phyloP scores from a whole-genome alignment of 1,140 invertebrate species.

The Drosophila fuyamai region DNA sequence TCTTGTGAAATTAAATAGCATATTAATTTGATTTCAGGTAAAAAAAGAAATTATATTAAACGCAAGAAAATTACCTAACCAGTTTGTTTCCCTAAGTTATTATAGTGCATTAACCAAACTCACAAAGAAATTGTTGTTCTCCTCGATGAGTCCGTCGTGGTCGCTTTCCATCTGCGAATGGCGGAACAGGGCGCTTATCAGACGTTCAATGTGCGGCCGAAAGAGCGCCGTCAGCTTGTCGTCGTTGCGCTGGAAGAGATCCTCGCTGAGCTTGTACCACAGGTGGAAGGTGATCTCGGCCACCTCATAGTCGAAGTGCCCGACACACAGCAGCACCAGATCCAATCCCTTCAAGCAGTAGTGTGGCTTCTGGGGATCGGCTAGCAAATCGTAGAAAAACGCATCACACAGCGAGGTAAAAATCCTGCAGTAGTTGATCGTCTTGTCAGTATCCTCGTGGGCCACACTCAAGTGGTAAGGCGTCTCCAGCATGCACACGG shows the following conservation, averaged over 20 bases:
- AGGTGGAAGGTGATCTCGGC: slow-evolving; percentile 98
- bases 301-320: slow-evolving; percentile 99
- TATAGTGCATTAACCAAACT: slow-evolving; percentile 12
- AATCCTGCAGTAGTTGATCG: slow-evolving; percentile 96
- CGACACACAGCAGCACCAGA: slow-evolving; percentile 95
- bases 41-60: background rate
- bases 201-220: slow-evolving; percentile 94
- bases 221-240: slow-evolving; percentile 92
- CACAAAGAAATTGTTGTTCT: slow-evolving; percentile 91
- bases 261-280: slow-evolving; percentile 98
- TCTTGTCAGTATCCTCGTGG: slow-evolving; percentile 95
- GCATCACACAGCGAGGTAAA: slow-evolving; percentile 98
- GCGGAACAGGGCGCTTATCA: slow-evolving; percentile 92
- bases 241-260: slow-evolving; percentile 94
- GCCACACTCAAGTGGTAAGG: slow-evolving; percentile 96
- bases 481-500: slow-evolving; percentile 92
- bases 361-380: slow-evolving; percentile 87
- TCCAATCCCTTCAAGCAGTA: slow-evolving; percentile 95
- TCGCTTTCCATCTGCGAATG: slow-evolving; percentile 97
- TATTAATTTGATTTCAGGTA: background rate
- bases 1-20: background rate
- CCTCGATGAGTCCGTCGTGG: slow-evolving; percentile 95
- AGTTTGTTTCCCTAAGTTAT: no score
- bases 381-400: slow-evolving; percentile 93
- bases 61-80: no score